A percentile compares a stretch with the other conserved stretches of the same genome.
Conservation (phyloP, 1,140 invertebrate species). For the Heliconius congener region DNA sequence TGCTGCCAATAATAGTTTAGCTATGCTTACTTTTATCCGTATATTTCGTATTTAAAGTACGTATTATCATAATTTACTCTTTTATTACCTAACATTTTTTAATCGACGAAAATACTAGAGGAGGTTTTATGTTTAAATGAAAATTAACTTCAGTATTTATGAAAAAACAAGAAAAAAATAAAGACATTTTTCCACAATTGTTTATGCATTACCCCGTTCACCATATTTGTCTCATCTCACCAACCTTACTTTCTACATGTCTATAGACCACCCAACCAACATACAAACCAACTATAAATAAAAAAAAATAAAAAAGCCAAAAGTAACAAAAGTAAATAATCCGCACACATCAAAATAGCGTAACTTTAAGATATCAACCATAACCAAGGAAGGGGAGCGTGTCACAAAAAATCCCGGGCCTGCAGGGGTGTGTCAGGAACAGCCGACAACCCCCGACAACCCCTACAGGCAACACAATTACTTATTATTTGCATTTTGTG, state of each 20-base stretch:
- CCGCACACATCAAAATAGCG: background rate
- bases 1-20: too few species aligned
- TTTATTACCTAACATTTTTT: too few species aligned
- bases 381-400: conserved; percentile 44
- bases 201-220: too few species aligned
- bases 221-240: too few species aligned
- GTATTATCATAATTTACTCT: too few species aligned
- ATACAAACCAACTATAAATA: background rate
- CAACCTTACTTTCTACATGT: background rate
- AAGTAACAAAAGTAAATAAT: conserved; percentile 14
- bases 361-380: conserved; percentile 29
- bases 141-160: too few species aligned
- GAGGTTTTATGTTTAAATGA: too few species aligned
- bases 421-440: conserved; percentile 56
- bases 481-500: conserved; percentile 60
- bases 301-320: background rate
- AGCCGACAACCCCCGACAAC: conserved; percentile 41
- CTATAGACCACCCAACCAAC: background rate
- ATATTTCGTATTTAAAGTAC: too few species aligned
- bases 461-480: conserved; percentile 59
- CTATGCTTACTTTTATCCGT: too few species aligned
- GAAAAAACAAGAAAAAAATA: too few species aligned
- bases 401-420: conserved; percentile 66
- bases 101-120: too few species aligned
- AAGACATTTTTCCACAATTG: too few species aligned